Base-by-base conservation (phyloP, 2,113 vertebrate genomes). In the Proteles cristata region DNA sequence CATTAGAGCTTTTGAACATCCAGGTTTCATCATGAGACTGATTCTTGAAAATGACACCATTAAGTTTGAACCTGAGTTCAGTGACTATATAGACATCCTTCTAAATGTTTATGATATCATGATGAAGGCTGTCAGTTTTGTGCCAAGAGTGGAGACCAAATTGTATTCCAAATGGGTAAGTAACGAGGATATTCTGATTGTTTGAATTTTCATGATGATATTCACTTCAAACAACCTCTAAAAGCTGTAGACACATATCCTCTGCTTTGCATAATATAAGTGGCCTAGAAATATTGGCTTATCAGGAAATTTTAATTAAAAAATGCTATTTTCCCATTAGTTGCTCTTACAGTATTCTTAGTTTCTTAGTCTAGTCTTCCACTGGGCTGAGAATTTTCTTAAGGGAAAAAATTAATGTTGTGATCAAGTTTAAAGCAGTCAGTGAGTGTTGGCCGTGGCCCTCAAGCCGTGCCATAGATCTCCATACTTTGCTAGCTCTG, bases 121-220 rank as follows among this genome's bases (percentile, higher is more conserved):
- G 99, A 98, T 99, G 90, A 98, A 98, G 73, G 98, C 99, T 63
- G 92, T 99, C 83, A 98, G 98, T 92, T 90, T 98, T 84, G 96
- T 99, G 73, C 99, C 99, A 92, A 99, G 99, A 92, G 98, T 99
- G 45, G 99, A 99, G 97, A 99, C 99, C 79, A 99, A 98, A 95
- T 97, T 99, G 16, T 99, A 98, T 98, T 97, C 98, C 63, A 98
- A 99, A 16, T 99, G 98, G 99, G 99, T 99, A 98, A 99, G 99
- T 97, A 85, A 83, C 53, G 55, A 65, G 2, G 15, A 63, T 77
- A 84, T 93, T 86, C 53, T 85, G 39, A 79, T 94, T 43, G 35
- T 58, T 94, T 83, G 39, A 85, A 66, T 91, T 85, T 88, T 3
- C 33, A 45, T 76, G 48, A 73, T 80, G 25, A 11, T 48, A 48